Base-by-base conservation (phyloP, 2,797 vertebrate genomes). In the Echiichthys vipera region DNA sequence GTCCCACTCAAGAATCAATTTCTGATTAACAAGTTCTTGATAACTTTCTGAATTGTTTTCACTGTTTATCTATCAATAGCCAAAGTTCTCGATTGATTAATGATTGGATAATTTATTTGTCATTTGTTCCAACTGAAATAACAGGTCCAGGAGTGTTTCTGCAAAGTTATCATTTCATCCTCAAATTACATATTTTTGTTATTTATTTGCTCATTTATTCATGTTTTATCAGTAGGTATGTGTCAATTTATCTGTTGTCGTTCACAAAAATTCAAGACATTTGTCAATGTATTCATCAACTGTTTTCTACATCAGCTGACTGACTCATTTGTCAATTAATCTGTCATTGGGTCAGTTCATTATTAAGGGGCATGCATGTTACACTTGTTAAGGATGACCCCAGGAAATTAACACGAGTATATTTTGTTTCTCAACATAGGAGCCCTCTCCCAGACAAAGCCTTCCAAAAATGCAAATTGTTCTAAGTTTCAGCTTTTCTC, bases 341-440 rank as follows among this genome's bases (percentile, higher is more conserved):
- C 11, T 18, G 34, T 42, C 5, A 34, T 37, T 43, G 37, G 5
- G 57, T 54, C 12, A 30, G 1, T 34, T 40, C 29, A 25, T 27
- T 15, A 5, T 57, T 20, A 32, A 6, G 8, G 11, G 22, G 39
- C 45, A 40, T 42, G n/a, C 14, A 46, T 43, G 29, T 45, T 46
- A 20, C 20, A 43, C 12, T 5, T 58, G 32, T n/a, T 55, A 5
- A 2, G 30, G 10, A 45, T 18, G 27, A 25, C 15, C 25, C 34
- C 10, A 2, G 15, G 68, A 34, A 34, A 50, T 27, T 34, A 74
- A 77, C 46, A 32, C n/a, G n/a, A 11, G 12, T 10, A 39, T 63
- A 56, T 77, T 80, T 43, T 72, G 27, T 80, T 54, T 85, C 71
- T 45, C 71, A n/a, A 58, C 66, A 58, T 29, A 83, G 80, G 70